Conservation (phyloP, 1,140 invertebrate genomes). For the Branchinecta lynchi region DNA sequence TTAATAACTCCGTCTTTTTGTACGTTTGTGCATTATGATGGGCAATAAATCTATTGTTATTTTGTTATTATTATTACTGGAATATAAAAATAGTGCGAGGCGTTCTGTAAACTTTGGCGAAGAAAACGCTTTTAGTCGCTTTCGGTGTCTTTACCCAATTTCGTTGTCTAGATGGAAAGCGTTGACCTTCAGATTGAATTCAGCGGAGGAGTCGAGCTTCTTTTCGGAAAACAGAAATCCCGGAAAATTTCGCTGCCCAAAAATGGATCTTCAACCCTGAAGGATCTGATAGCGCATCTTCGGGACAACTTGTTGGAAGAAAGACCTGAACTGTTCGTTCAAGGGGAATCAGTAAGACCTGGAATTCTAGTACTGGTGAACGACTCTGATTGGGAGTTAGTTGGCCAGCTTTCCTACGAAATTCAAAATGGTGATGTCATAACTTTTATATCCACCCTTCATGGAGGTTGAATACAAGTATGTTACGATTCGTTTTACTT, state of each 20-base stretch:
- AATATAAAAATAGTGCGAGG: too few species aligned
- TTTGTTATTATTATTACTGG: too few species aligned
- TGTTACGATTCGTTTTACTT: too few species aligned
- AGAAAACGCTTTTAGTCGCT: too few species aligned
- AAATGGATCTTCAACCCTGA: slow-evolving; percentile 39
- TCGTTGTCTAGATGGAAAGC: too few species aligned
- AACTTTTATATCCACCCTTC: slow-evolving; percentile 53
- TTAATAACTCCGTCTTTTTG: too few species aligned
- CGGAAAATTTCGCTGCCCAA: slow-evolving; percentile 45
- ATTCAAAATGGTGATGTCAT: slow-evolving; percentile 43
- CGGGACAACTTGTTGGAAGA: slow-evolving; percentile 68
- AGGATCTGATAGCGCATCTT: slow-evolving; percentile 58
- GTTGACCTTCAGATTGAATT: neutral
- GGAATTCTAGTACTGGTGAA: slow-evolving; percentile 85
- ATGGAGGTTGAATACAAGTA: slow-evolving; percentile 41
- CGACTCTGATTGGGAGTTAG: slow-evolving; percentile 80
- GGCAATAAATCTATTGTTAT: too few species aligned
- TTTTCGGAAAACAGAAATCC: slow-evolving; percentile 66
- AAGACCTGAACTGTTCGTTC: slow-evolving; percentile 72
- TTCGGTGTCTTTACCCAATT: too few species aligned
- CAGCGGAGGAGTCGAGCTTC: slow-evolving; percentile 69
- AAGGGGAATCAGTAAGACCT: slow-evolving; percentile 62
- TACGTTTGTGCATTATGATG: too few species aligned
- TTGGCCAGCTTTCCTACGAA: slow-evolving; percentile 46
- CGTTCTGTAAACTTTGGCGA: too few species aligned